Base-by-base conservation (phyloP, 2,113 vertebrate species). In the Dryoscopus gambensis region DNA sequence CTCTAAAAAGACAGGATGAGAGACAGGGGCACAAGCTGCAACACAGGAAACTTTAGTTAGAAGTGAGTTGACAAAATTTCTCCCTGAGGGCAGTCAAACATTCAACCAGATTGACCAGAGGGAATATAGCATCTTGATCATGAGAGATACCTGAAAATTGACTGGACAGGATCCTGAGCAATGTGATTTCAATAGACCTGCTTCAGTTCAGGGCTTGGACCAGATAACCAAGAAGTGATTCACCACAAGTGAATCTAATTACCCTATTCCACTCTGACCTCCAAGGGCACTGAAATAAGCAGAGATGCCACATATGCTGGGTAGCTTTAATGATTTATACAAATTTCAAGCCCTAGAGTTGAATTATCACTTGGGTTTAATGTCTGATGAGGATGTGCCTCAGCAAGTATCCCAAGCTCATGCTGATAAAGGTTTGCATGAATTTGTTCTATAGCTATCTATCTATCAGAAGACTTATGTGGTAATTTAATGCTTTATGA, bases 401-500 rank as follows among this genome's bases (percentile, higher is more conserved):
- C 47, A 5, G 33, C 47, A 84, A 91, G 24, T 24, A 78, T 19
- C 35, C 22, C 1, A 5, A 64, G 33, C 23, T 80, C 62, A 25
- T n/a, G 35, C 52, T 88, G 55, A 80, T 80, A 67, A 70, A 67
- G 39, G 35, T 63, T 85, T 71, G 68, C 33, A 55, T 70, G 47
- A 33, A 35, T 87, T 92, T 89, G 13, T 86, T 87, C 52, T 88
- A 12, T 44, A 92, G 77, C 49, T 95, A 85, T 5, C 56, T 35
- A n/a, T 10, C 33, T 57, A 90, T 91, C 91, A 96, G 85, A 94
- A 95, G 89, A 84, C 44, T 96, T 93, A 95, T 13, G 52, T 84
- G 83, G 56, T 68, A 95, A 94, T 93, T 95, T 94, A 85, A 91
- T 97, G 94, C 81, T 95, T 97, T 97, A 97, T 73, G 42, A 68